Percentiles rank a stretch among this genome's conserved stretches.
Evolutionary conservation across 1,140 invertebrate genomes (phyloP).

Genomic region (Pissodes strobi): DNA sequence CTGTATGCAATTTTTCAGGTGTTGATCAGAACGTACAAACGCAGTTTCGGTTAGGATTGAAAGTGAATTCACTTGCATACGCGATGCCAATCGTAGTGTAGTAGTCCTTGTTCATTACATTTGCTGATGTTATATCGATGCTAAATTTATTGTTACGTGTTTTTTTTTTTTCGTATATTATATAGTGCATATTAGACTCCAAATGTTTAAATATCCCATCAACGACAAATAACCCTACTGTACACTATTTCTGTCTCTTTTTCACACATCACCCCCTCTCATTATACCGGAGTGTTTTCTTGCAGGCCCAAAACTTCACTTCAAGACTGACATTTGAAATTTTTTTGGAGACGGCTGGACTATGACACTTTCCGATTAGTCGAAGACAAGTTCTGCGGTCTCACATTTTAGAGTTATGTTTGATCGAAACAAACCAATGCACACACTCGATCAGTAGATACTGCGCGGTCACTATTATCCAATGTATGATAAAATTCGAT

Average conservation of each 20-base stretch:
- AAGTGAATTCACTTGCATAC: too few relatives aligned
- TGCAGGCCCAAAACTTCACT: constrained; percentile 54
- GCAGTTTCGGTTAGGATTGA: too few relatives aligned
- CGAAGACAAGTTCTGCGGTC: constrained; percentile 55
- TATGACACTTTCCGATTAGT: constrained; percentile 56
- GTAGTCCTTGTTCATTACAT: too few relatives aligned
- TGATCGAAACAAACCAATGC: not conserved
- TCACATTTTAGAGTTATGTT: constrained; percentile 48
- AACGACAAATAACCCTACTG: not conserved
- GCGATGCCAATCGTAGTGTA: too few relatives aligned
- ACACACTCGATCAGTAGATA: not conserved
- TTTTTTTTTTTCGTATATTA: too few relatives aligned
- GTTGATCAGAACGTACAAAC: too few relatives aligned
- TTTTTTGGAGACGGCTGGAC: constrained; percentile 56
- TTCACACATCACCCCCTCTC: constrained; percentile 19
- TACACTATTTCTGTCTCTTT: constrained; percentile 30
- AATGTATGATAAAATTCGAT: not conserved
- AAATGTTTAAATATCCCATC: too few relatives aligned
- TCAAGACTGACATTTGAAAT: constrained; percentile 56
- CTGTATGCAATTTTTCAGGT: too few relatives aligned
- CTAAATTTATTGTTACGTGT: too few relatives aligned
- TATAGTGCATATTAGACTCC: too few relatives aligned
- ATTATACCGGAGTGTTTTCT: constrained; percentile 53
- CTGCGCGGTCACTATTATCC: not conserved
- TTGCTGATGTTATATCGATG: too few relatives aligned